A percentile compares a stretch with the other conserved stretches of the same genome.
Conservation (phyloP, 2,113 vertebrate species). For the Cichladusa arquata region DNA sequence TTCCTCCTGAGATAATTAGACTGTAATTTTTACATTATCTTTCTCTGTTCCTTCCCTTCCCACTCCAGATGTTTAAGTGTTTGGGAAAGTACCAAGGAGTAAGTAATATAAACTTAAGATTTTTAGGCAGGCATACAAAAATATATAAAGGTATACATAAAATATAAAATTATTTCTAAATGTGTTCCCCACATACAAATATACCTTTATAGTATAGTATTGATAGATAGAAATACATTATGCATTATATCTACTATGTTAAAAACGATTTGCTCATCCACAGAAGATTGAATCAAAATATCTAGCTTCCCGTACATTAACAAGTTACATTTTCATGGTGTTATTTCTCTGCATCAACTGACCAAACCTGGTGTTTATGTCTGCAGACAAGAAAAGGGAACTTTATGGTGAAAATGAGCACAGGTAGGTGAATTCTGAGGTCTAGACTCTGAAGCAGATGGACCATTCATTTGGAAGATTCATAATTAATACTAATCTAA, state of each 20-base stretch:
- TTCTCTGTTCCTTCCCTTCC: neutral
- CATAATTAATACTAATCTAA: neutral
- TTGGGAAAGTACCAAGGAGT: neutral
- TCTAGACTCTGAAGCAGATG: neutral
- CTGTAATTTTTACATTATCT: neutral
- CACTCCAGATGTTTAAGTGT: neutral
- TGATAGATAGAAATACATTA: neutral
- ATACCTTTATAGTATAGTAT: neutral
- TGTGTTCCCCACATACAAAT: neutral
- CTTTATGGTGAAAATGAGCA: neutral
- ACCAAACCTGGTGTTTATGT: neutral
- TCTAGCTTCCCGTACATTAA: neutral
- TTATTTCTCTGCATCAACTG: neutral
- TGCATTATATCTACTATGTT: neutral
- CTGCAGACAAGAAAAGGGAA: neutral
- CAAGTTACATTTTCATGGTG: neutral
- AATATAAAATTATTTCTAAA: neutral
- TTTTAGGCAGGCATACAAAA: neutral
- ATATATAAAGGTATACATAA: neutral
- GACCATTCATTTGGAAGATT: neutral
- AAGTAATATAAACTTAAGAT: neutral
- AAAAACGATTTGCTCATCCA: neutral
- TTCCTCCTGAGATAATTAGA: slow-evolving; percentile 28
- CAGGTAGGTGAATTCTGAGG: neutral
- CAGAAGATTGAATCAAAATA: neutral